Evolutionary conservation across 2,888 invertebrate genomes (phyloP), one percentile per base, ranked within the genome.

Genomic region (Lagria hirta): DNA sequence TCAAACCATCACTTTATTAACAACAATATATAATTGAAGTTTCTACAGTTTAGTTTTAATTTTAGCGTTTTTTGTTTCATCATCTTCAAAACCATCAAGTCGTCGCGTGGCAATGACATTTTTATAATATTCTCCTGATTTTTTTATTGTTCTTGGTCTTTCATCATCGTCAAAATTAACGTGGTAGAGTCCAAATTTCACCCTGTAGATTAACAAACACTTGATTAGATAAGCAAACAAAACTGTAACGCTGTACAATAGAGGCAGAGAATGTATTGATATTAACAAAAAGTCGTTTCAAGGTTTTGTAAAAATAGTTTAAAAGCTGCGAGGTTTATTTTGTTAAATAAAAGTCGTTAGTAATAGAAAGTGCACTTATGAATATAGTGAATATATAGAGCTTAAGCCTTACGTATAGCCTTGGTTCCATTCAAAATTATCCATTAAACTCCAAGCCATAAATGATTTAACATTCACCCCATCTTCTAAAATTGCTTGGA

Each of bases 171-270:
- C 64, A 61, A 83, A 84, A 61, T 88, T 80, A 0, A 88, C 83
- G 55, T 79, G 73, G 54, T 81, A 82, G 0, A 88, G 55, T 3
- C 88, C 88, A 66, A 84, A 87, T 62, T 76, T 78, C 51, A 77
- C 75, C 6, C 83, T 84, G 65, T 34, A 77, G 75, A 36, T 42
- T 41, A 36, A 7, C n/a, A 18, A 8, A 10, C 1, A 6, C 8
- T 18, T 4, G 20, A 3, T 11, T 11, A 13, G 3, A 32, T 18
- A 18, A 20, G 11, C 7, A 30, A 4, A 3, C n/a, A 3, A 7
- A 33, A 26, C 13, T 22, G n/a, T n/a, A n/a, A n/a, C n/a, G n/a
- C n/a, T n/a, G n/a, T n/a, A n/a, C n/a, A n/a, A n/a, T n/a, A n/a
- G n/a, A n/a, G n/a, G n/a, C n/a, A n/a, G n/a, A n/a, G n/a, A n/a